Conservation (phyloP, 2,113 vertebrate genomes). For the Pseudorhombus dupliciocellatus region DNA sequence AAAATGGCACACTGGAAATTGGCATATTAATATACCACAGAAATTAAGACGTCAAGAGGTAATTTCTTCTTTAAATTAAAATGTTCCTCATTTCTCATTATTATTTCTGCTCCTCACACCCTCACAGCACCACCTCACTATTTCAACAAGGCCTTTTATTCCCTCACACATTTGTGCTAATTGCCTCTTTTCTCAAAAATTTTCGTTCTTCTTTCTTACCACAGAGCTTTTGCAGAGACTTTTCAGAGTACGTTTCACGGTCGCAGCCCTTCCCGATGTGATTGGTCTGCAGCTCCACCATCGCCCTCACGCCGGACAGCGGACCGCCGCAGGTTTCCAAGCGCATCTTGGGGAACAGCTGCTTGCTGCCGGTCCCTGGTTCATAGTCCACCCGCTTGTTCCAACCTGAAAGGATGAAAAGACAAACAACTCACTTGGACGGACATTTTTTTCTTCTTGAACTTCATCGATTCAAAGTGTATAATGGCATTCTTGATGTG, state of each 20-base stretch:
- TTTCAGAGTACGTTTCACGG: slow-evolving; percentile 94
- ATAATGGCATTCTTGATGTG: background rate
- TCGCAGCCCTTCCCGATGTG: slow-evolving; percentile 96
- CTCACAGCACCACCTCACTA: slow-evolving; percentile 2
- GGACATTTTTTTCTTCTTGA: background rate
- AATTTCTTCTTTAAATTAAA: slow-evolving; percentile 44
- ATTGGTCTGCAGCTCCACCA: slow-evolving; percentile 90
- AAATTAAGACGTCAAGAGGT: slow-evolving; percentile 40
- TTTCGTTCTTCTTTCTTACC: slow-evolving; percentile 77
- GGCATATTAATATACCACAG: slow-evolving; percentile 30
- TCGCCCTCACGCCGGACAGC: slow-evolving; percentile 88
- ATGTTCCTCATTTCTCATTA: slow-evolving; percentile 32
- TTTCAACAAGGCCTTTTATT: slow-evolving; percentile 34
- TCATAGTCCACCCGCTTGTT: slow-evolving; percentile 92
- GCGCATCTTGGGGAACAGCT: slow-evolving; percentile 91
- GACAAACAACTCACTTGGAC: background rate
- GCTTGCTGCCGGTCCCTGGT: slow-evolving; percentile 90
- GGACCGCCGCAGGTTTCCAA: slow-evolving; percentile 93
- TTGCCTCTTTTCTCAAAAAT: background rate
- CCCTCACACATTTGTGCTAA: background rate
- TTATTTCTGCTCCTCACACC: slow-evolving; percentile 27
- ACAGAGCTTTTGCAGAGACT: slow-evolving; percentile 94
- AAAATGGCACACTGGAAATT: slow-evolving; percentile 18
- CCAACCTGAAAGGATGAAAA: slow-evolving; percentile 84
- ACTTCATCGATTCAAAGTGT: slow-evolving; percentile 4